These are phyloP conservation scores for Euzetes globulus DNA, from an alignment of 2,888 invertebrate species.

Conservation along the genomic window DNA sequence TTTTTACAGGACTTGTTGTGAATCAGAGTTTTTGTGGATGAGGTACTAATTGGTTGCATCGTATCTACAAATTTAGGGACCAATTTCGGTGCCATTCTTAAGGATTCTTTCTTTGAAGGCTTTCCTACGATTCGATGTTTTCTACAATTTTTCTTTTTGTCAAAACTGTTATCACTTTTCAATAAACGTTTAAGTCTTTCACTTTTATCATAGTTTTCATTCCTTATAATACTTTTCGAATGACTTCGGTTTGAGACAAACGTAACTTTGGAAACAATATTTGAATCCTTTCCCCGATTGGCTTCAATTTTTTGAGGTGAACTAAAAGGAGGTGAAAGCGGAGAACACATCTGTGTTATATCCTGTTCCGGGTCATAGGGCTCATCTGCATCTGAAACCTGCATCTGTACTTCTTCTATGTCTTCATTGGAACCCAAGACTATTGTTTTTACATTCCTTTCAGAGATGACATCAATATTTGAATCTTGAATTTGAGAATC, in stretches of 20 bases:
- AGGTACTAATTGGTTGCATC: neutral
- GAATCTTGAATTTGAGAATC: neutral
- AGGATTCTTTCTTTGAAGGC: neutral
- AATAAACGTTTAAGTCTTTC: slow-evolving; percentile 21
- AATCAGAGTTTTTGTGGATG: neutral
- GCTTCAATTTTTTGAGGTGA: neutral
- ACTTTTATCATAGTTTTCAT: neutral
- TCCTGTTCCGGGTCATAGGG: slow-evolving; percentile 24
- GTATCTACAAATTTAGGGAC: too few relatives aligned
- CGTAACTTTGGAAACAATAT: too few relatives aligned
- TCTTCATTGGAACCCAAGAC: neutral
- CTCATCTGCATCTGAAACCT: neutral
- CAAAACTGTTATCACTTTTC: neutral
- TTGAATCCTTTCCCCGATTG: neutral
- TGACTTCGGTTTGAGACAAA: neutral
- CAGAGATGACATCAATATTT: neutral
- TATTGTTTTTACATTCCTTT: neutral
- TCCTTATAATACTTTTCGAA: neutral
- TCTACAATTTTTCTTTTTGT: neutral
- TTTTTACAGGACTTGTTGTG: neutral
- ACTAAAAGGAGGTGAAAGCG: neutral
- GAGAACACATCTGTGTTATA: neutral
- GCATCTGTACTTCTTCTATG: slow-evolving; percentile 1
- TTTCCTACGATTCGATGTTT: neutral
- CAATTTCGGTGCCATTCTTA: neutral